Evolutionary conservation across 2,797 vertebrate genomes (phyloP).

Genomic region (Sparidentex hasta): DNA sequence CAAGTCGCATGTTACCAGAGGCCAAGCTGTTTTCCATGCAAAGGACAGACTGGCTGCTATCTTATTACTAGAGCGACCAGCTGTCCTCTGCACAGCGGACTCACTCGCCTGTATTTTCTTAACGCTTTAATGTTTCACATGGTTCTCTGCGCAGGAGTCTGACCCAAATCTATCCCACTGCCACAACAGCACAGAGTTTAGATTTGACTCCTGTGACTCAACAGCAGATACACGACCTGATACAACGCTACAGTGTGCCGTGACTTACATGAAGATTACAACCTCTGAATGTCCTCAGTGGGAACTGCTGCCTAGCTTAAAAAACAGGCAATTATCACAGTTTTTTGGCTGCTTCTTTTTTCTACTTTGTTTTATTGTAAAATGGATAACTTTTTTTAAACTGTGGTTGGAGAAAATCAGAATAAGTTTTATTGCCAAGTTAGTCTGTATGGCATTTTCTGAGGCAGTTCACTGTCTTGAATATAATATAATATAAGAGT

Average conservation of each 20-base stretch:
- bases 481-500: no score
- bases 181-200: conserved; percentile 7
- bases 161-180: conserved; percentile 15
- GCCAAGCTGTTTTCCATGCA: conserved; percentile 68
- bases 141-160: conserved; percentile 7
- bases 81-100: conserved; percentile 58
- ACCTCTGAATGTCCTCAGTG: neutral
- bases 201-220: conserved; percentile 10
- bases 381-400: neutral
- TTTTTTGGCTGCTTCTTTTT: no score
- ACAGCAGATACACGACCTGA: neutral
- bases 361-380: neutral
- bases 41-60: conserved; percentile 57
- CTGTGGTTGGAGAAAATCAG: neutral
- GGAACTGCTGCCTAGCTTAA: neutral
- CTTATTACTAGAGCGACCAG: conserved; percentile 69
- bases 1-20: conserved; percentile 60
- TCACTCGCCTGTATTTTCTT: conserved; percentile 25
- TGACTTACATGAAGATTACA: neutral
- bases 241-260: neutral
- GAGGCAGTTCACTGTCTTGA: no score
- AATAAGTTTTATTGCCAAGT: no score
- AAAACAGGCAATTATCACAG: neutral
- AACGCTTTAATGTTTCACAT: conserved; percentile 53
- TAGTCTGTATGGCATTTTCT: no score